Evolutionary conservation across 1,140 invertebrate species (phyloP).

Genomic region (Carposina sasakii): DNA sequence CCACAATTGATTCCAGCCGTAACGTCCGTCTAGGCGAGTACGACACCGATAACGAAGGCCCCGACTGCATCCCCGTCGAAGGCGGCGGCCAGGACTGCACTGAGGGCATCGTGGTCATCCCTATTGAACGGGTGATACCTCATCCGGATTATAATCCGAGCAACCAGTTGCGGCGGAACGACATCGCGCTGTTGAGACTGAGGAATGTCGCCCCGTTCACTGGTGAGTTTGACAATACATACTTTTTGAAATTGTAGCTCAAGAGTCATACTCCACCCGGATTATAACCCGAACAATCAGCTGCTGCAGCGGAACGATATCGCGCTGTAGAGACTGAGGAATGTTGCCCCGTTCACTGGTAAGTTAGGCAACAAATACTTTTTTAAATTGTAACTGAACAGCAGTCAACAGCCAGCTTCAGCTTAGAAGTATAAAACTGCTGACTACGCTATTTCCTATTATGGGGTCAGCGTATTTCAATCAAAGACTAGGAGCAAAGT

Average conservation of each 20-base stretch:
- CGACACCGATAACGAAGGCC: slow-evolving; percentile 50
- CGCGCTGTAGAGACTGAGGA: slow-evolving; percentile 58
- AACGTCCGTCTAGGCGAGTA: slow-evolving; percentile 70
- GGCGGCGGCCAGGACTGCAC: slow-evolving; percentile 51
- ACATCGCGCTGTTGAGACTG: slow-evolving; percentile 69
- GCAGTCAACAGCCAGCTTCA: too few species aligned
- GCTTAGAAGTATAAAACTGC: too few species aligned
- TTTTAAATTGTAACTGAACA: too few species aligned
- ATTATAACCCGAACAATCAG: slow-evolving; percentile 45
- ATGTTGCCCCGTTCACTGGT: slow-evolving; percentile 54
- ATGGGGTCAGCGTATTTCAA: too few species aligned
- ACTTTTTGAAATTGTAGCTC: too few species aligned
- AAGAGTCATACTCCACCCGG: slow-evolving; percentile 59
- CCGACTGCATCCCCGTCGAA: slow-evolving; percentile 44
- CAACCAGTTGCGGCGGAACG: slow-evolving; percentile 43
- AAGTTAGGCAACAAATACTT: too few species aligned
- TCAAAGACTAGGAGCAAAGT: too few species aligned
- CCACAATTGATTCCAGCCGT: slow-evolving; percentile 31
- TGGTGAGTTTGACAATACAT: too few species aligned
- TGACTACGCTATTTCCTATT: too few species aligned
- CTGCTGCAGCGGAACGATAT: slow-evolving; percentile 64
- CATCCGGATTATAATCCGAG: slow-evolving; percentile 61
- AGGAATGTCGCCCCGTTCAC: slow-evolving; percentile 50
- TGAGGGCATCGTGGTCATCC: slow-evolving; percentile 29
- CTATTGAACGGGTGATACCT: slow-evolving; percentile 47